phyloP scores from a whole-genome alignment of 2,797 vertebrate genomes.

The Dromococcyx pavoninus region DNA sequence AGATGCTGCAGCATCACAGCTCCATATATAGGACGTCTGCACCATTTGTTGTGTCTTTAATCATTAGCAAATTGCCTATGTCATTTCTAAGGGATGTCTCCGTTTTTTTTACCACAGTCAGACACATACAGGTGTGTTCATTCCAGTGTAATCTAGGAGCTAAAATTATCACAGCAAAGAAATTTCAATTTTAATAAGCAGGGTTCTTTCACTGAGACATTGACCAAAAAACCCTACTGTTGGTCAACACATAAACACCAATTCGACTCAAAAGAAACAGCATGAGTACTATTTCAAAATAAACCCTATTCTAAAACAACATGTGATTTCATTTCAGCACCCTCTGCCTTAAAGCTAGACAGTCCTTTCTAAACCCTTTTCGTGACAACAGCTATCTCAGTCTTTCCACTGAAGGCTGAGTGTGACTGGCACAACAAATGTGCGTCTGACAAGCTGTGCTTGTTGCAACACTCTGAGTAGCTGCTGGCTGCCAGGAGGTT shows the following conservation, averaged over 20 bases:
- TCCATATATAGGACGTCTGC: accelerated
- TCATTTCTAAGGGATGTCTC: neutral
- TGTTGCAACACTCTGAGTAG: neutral
- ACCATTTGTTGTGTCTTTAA: neutral
- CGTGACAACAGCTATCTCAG: neutral
- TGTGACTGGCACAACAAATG: constrained; percentile 17
- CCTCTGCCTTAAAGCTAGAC: neutral
- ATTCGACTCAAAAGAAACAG: neutral
- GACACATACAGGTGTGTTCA: neutral
- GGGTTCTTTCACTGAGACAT: neutral
- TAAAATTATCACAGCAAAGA: neutral
- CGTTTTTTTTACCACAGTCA: neutral
- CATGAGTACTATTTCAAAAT: neutral
- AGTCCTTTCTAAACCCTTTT: neutral
- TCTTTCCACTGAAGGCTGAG: neutral
- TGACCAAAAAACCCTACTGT: neutral
- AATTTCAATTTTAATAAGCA: neutral
- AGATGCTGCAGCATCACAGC: neutral
- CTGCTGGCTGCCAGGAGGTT: neutral
- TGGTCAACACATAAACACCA: neutral
- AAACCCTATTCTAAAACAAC: neutral
- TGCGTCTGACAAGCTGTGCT: neutral
- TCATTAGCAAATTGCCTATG: neutral
- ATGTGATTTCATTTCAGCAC: neutral
- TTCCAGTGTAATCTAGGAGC: neutral